These are phyloP conservation scores for Mustelus asterias DNA, from an alignment of 2,113 vertebrate species.

Conservation along the genomic window DNA sequence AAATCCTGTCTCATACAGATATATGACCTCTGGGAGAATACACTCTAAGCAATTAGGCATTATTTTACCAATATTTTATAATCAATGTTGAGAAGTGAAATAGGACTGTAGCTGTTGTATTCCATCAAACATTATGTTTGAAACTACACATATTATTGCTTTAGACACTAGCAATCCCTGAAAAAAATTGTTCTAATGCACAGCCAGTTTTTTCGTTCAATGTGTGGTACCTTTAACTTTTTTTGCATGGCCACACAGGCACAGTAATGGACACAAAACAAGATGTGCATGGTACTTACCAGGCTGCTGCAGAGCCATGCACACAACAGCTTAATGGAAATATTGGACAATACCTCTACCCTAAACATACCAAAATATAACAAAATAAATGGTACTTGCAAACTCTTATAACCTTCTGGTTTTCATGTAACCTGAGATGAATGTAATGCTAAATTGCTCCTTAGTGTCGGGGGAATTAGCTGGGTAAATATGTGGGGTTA, in stretches of 20 bases:
- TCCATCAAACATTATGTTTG: background rate
- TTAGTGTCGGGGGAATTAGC: too few species aligned
- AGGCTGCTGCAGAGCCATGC: background rate
- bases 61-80: constrained; percentile 23
- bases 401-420: background rate
- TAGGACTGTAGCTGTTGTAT: background rate
- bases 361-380: background rate
- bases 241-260: background rate
- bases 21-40: background rate
- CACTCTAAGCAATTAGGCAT: background rate
- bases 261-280: background rate
- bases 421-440: background rate
- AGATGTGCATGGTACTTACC: background rate
- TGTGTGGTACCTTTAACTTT: background rate
- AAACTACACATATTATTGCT: background rate
- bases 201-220: background rate
- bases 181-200: background rate
- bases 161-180: background rate
- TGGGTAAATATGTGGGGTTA: too few species aligned
- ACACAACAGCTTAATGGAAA: background rate
- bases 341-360: background rate
- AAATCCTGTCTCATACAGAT: background rate
- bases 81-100: constrained; percentile 16
- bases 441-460: background rate
- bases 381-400: background rate